Conservation (phyloP, 2,888 invertebrate genomes). For the Polietes domitor region DNA sequence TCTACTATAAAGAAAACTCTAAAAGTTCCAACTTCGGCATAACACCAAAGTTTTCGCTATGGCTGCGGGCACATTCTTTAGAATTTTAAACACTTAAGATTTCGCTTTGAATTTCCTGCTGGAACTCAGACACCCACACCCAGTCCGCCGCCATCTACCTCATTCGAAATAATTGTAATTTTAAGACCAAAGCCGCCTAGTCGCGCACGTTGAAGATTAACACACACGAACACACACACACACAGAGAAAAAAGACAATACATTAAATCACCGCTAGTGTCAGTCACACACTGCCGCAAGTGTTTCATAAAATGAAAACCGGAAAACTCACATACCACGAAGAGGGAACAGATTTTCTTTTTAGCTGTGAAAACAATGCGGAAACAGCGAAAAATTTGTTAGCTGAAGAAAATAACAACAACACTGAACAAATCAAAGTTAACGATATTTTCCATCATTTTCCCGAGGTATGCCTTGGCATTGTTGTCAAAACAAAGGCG, state of each 20-base stretch:
- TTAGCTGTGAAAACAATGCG: not conserved
- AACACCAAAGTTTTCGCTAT: not conserved
- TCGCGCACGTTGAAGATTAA: no score
- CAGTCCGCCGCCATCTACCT: not conserved
- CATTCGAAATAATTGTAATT: not conserved
- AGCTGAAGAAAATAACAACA: not conserved
- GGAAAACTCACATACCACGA: no score
- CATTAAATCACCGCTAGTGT: not conserved
- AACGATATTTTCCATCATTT: not conserved
- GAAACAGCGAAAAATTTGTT: constrained; percentile 2
- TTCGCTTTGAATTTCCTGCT: not conserved
- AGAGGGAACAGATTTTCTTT: not conserved
- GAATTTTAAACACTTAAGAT: not conserved
- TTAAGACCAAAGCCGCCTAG: not conserved
- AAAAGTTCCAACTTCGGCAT: not conserved
- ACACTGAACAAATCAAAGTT: constrained; percentile 9
- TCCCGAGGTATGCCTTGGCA: not conserved
- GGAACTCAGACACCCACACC: not conserved
- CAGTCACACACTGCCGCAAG: not conserved
- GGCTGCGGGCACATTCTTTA: not conserved
- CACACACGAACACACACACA: no score
- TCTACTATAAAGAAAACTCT: not conserved
- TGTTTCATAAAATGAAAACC: not conserved
- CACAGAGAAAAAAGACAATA: not conserved
- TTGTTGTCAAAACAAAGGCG: constrained; percentile 6